These are phyloP conservation scores for Onchidella celtica DNA, from an alignment of 2,888 invertebrate genomes.

Conservation along the genomic window DNA sequence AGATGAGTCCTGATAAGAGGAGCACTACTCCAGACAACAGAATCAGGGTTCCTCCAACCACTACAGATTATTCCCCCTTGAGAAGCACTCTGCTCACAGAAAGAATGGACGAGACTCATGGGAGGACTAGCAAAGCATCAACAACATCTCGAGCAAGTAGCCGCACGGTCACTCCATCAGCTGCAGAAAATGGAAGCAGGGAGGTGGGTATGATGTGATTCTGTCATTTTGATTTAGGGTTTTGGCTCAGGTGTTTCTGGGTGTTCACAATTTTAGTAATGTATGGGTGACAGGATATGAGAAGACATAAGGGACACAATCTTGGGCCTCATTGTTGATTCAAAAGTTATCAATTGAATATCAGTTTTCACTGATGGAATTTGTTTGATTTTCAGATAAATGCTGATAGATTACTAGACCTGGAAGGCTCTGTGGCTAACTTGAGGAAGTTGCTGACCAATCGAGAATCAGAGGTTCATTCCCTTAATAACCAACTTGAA, in stretches of 20 bases:
- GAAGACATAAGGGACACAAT: neutral
- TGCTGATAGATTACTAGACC: slow-evolving; percentile 59
- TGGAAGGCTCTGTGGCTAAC: slow-evolving; percentile 64
- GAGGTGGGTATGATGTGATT: slow-evolving; percentile 50
- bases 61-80: slow-evolving; percentile 48
- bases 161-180: slow-evolving; percentile 67
- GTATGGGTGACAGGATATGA: neutral
- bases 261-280: too few species aligned
- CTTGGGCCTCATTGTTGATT: too few species aligned
- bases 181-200: slow-evolving; percentile 47
- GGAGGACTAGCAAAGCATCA: slow-evolving; percentile 27
- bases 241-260: too few species aligned
- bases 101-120: slow-evolving; percentile 49
- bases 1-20: slow-evolving; percentile 56
- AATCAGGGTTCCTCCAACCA: slow-evolving; percentile 57
- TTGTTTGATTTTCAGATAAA: slow-evolving; percentile 19
- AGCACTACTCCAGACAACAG: slow-evolving; percentile 69
- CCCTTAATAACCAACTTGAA: slow-evolving; percentile 60
- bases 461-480: slow-evolving; percentile 65
- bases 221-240: too few species aligned
- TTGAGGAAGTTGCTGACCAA: slow-evolving; percentile 62
- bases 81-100: slow-evolving; percentile 57
- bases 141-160: slow-evolving; percentile 62
- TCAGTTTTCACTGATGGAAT: too few species aligned
- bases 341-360: too few species aligned